Evolutionary conservation across 2,888 invertebrate species (phyloP).

Genomic region (Caradrina clavipalpis): DNA sequence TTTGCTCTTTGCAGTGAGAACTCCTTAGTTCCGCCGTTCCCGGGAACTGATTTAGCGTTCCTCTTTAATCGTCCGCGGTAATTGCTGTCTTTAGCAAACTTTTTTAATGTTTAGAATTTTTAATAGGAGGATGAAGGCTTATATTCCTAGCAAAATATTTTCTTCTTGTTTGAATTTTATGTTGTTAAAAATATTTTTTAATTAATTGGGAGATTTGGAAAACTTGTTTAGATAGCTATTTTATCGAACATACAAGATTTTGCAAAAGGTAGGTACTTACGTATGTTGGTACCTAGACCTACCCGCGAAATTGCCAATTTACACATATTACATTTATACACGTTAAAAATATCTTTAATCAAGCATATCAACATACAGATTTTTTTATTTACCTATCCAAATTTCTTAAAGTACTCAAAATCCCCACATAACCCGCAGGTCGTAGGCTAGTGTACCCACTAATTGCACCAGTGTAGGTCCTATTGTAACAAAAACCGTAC

Average conservation of each 20-base stretch:
- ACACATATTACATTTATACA: too few species aligned
- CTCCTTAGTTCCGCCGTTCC: slow-evolving; percentile 49
- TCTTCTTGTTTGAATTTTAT: neutral
- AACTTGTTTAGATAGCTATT: too few species aligned
- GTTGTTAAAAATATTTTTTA: neutral
- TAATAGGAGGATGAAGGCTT: slow-evolving; percentile 5
- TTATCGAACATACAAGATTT: too few species aligned
- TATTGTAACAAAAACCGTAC: slow-evolving; percentile 55
- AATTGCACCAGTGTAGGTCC: slow-evolving; percentile 45
- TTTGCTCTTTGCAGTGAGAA: slow-evolving; percentile 57
- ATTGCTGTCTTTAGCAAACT: slow-evolving; percentile 33
- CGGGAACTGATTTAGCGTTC: slow-evolving; percentile 50
- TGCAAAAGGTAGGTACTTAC: too few species aligned
- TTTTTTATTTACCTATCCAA: slow-evolving; percentile 11
- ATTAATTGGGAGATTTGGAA: too few species aligned
- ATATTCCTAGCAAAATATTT: neutral
- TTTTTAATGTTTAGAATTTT: slow-evolving; percentile 22
- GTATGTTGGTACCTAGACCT: too few species aligned
- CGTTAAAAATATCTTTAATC: neutral
- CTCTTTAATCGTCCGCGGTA: slow-evolving; percentile 42
- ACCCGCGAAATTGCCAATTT: too few species aligned
- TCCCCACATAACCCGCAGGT: slow-evolving; percentile 10
- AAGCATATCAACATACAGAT: neutral
- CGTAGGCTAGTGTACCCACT: slow-evolving; percentile 15
- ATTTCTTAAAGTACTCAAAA: slow-evolving; percentile 18